A percentile compares a stretch with the other conserved stretches of the same genome.
Evolutionary conservation across 2,797 vertebrate genomes (phyloP).

Genomic region (Rhinella marina): DNA sequence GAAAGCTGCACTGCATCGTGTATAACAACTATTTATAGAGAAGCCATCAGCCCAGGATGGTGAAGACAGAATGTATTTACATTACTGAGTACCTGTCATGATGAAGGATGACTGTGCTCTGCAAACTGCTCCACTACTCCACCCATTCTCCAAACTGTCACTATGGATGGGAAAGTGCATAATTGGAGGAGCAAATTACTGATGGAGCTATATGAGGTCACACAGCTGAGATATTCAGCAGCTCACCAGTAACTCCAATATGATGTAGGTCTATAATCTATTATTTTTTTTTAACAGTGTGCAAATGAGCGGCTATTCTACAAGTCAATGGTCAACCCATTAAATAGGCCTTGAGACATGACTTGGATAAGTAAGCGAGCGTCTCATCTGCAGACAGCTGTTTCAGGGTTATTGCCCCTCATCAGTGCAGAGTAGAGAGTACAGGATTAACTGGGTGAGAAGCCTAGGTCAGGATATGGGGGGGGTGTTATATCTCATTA

Average conservation of each 20-base stretch:
- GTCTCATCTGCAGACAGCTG: too few species aligned
- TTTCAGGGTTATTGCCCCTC: too few species aligned
- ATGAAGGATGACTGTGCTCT: not conserved
- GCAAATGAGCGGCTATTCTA: too few species aligned
- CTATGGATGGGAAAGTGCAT: not conserved
- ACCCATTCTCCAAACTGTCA: constrained; percentile 23
- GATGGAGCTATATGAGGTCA: not conserved
- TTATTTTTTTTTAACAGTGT: too few species aligned
- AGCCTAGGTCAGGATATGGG: too few species aligned
- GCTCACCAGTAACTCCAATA: not conserved
- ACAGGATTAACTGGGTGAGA: too few species aligned
- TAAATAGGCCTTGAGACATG: too few species aligned
- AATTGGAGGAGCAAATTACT: not conserved
- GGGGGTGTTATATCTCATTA: too few species aligned
- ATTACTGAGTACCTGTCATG: constrained; percentile 56
- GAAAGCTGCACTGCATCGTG: constrained; percentile 55
- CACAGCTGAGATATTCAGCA: not conserved
- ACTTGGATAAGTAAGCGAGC: too few species aligned
- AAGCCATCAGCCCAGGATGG: constrained; percentile 62
- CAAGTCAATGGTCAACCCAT: too few species aligned
- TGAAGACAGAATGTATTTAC: constrained; percentile 69
- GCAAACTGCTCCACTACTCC: constrained; percentile 21
- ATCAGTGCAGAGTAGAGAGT: too few species aligned
- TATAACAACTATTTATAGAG: constrained; percentile 68
- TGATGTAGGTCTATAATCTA: not conserved